phyloP scores from a whole-genome alignment of 2,113 vertebrate genomes.

The Pitta sordida region DNA sequence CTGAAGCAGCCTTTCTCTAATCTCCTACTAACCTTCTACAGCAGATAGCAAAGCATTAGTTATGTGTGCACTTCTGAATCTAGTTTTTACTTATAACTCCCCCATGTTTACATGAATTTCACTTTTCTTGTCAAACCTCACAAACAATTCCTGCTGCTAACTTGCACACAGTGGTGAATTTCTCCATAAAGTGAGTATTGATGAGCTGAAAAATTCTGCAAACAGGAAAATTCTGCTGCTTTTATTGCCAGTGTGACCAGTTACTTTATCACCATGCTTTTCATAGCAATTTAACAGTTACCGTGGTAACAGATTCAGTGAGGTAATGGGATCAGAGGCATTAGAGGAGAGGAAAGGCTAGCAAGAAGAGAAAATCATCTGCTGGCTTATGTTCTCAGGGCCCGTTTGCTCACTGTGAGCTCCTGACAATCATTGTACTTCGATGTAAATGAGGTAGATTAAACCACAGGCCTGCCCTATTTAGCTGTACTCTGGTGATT shows the following conservation, averaged over 20 bases:
- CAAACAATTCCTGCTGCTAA: constrained; percentile 71
- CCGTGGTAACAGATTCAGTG: constrained; percentile 85
- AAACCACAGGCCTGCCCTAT: constrained; percentile 77
- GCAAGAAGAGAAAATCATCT: constrained; percentile 77
- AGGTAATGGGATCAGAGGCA: constrained; percentile 85
- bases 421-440: constrained; percentile 68
- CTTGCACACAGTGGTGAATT: constrained; percentile 72
- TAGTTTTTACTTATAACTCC: constrained; percentile 65
- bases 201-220: constrained; percentile 85
- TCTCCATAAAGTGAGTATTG: constrained; percentile 80
- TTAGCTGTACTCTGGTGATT: constrained; percentile 76
- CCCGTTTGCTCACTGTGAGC: constrained; percentile 67
- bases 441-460: constrained; percentile 76
- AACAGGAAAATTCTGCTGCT: constrained; percentile 86
- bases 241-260: constrained; percentile 85
- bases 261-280: constrained; percentile 87
- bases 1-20: constrained; percentile 17
- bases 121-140: constrained; percentile 70
- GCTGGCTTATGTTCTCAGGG: constrained; percentile 74
- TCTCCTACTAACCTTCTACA: constrained; percentile 15
- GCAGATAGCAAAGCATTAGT: constrained; percentile 8
- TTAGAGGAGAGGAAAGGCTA: constrained; percentile 73
- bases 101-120: constrained; percentile 75
- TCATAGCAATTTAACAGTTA: constrained; percentile 88
- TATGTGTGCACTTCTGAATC: neutral